A percentile compares a stretch with the other conserved stretches of the same genome.
Evolutionary conservation across 2,113 vertebrate species (phyloP).

Genomic region (Hyla sarda): DNA sequence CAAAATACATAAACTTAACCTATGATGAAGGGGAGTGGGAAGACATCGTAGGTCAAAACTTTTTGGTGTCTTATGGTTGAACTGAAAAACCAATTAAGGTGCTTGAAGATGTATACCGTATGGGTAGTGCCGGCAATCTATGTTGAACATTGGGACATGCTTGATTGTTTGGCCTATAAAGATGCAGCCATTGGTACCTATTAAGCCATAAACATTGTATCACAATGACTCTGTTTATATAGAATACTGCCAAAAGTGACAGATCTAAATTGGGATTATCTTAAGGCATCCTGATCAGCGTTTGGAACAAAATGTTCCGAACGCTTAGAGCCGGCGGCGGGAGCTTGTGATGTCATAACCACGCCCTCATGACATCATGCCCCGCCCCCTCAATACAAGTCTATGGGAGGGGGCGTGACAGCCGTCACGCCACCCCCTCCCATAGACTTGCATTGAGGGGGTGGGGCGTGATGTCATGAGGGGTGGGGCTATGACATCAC

Average conservation of each 20-base stretch:
- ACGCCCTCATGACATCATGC: too few species aligned
- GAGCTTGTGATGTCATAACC: too few species aligned
- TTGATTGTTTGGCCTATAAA: neutral
- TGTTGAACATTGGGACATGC: neutral
- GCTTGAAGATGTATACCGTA: neutral
- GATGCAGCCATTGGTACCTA: conserved; percentile 42
- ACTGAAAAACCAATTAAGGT: neutral
- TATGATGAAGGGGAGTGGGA: neutral
- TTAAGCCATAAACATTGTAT: neutral
- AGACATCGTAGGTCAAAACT: neutral
- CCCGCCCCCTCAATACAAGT: too few species aligned
- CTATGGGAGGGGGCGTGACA: too few species aligned
- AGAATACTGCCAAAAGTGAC: neutral
- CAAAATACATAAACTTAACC: conserved; percentile 33
- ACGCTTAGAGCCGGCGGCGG: too few species aligned
- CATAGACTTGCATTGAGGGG: too few species aligned
- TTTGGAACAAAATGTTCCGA: too few species aligned
- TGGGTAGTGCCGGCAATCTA: neutral
- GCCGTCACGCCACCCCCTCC: too few species aligned
- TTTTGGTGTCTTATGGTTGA: neutral
- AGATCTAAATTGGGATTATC: neutral
- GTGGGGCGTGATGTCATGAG: too few species aligned
- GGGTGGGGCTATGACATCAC: too few species aligned
- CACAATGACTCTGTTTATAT: neutral
- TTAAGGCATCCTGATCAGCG: too few species aligned